Evolutionary conservation across 2,113 vertebrate species (phyloP).

Genomic region (Callorhinus ursinus): DNA sequence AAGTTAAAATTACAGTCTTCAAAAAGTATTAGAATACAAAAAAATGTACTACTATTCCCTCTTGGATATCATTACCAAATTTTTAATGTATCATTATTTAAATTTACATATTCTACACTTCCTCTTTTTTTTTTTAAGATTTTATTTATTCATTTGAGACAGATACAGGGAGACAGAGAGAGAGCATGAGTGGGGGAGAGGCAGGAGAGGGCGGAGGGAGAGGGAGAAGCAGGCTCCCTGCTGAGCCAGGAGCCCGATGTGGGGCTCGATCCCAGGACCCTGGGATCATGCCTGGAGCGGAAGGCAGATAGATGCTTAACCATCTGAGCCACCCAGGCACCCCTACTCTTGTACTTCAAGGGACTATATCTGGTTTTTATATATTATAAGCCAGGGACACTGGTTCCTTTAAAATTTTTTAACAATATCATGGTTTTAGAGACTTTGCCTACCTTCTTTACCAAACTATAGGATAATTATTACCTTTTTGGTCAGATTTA

Average conservation of each 20-base stretch:
- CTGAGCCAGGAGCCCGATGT: too few relatives aligned
- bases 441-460: not conserved
- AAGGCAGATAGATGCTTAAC: too few relatives aligned
- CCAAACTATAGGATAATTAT: not conserved
- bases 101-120: not conserved
- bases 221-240: too few relatives aligned
- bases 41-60: not conserved
- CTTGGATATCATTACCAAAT: not conserved
- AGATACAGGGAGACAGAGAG: too few relatives aligned
- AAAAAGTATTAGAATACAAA: conserved; percentile 38
- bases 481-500: not conserved
- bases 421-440: not conserved
- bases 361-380: not conserved
- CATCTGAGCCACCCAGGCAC: too few relatives aligned
- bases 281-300: too few relatives aligned
- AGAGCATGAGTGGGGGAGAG: too few relatives aligned
- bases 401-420: not conserved
- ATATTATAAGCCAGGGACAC: not conserved
- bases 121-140: not conserved
- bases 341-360: conserved; percentile 1
- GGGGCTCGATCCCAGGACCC: too few relatives aligned
- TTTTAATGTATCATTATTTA: conserved; percentile 22
- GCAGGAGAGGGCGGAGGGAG: too few relatives aligned
- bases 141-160: too few relatives aligned
- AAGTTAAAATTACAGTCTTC: conserved; percentile 11